Base-by-base conservation (phyloP, 2,888 invertebrate genomes). In the Chrysotoxum bicinctum region DNA sequence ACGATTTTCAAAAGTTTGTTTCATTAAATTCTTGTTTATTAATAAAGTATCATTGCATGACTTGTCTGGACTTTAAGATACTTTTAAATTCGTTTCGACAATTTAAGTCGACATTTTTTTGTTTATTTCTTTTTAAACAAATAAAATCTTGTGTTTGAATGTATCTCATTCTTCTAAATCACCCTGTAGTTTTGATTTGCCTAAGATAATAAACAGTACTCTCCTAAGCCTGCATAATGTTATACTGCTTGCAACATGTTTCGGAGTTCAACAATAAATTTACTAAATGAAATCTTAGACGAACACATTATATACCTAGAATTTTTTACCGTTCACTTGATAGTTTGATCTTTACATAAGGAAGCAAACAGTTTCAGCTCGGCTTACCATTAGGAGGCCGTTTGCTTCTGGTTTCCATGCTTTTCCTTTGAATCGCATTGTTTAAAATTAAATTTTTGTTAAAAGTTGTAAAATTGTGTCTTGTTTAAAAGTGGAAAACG, bases 361-460 rank as follows among this genome's bases (percentile, higher is more conserved):
- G 14, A 64, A 74, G 14, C 52, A 37, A 79, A 74, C 83, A 84
- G 83, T 84, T 84, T 52, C n/a, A 84, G 80, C 54, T 58, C 72
- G 75, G 75, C 75, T 76, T 68, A 48, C 58, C 37, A 58, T 16
- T 68, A 60, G 52, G 60, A 54, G 30, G 84, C 60, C 70, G 84
- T 48, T 37, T 43, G 80, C 64, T 80, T 54, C 56, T 75, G 19
- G 32, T 79, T 62, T 50, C 5, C 35, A 21, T 66, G 12, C 8
- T 48, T 45, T 54, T 70, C n/a, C 16, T 40, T 35, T 14, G 4
- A 50, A 50, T 30, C 35, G 50, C n/a, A 43, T 80, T 14, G 16
- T 6, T 62, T 43, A 23, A 43, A 26, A 16, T n/a, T 64, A 54
- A 50, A 48, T 37, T 40, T 54, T 66, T 37, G 66, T 72, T 10